Evolutionary conservation across 2,113 vertebrate species (phyloP).

Genomic region (Vidua macroura): DNA sequence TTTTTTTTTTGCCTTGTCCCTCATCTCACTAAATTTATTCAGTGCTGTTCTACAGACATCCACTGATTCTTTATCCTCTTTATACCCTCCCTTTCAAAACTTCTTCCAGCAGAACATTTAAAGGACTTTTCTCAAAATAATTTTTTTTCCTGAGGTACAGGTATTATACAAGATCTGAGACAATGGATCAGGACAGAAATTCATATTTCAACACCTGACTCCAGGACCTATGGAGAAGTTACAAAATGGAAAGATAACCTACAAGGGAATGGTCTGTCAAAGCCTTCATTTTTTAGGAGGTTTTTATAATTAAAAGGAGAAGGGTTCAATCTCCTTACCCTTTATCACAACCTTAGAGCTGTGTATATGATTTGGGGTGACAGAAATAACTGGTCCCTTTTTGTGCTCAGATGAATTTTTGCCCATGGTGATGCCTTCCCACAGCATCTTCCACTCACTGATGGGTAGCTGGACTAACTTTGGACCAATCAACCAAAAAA

Average conservation of each 20-base stretch:
- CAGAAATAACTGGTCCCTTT: neutral
- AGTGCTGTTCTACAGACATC: neutral
- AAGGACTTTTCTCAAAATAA: neutral
- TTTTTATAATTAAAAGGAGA: neutral
- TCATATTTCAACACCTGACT: neutral
- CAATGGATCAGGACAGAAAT: neutral
- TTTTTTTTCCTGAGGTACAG: neutral
- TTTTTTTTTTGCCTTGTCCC: neutral
- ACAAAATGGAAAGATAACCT: neutral
- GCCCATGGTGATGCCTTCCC: neutral
- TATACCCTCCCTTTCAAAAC: neutral
- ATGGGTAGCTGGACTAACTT: neutral
- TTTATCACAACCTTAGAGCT: neutral
- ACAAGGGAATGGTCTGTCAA: neutral
- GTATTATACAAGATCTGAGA: neutral
- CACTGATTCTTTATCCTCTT: neutral
- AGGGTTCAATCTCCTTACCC: neutral
- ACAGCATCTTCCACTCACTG: rapidly evolving
- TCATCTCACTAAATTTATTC: neutral
- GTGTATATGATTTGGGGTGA: neutral
- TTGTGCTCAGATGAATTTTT: neutral
- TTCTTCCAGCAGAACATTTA: neutral
- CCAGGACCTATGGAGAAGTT: rapidly evolving
- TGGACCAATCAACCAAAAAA: neutral
- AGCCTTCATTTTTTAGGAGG: neutral